Base-by-base conservation (phyloP, 23 tunicate genomes). In the Styela clava region DNA sequence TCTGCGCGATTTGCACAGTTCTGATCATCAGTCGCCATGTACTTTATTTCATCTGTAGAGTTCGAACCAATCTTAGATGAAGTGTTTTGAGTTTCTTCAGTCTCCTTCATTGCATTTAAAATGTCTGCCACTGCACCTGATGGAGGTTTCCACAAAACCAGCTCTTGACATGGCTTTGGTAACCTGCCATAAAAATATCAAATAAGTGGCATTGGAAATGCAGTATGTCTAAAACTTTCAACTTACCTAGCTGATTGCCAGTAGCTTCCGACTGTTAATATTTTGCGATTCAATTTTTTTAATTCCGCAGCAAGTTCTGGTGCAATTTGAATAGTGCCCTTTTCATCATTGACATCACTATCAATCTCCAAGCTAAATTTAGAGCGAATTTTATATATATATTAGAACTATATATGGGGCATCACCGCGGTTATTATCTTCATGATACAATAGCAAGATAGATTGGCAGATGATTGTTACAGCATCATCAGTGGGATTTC, bases 91-190 rank as follows among this genome's bases (percentile, higher is more conserved):
- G 77, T 19, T 32, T 34, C 77, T 5, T 27, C 37, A 31, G 34
- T 28, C 5, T 26, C 77, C 34, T 32, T 71, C 7, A 71, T 30
- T 3, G 35, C 35, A 16, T 31, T 32, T 3, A 71, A 26, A 24
- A 76, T 76, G 21, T 22, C 23, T 23, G 33, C 81, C n/a, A 52
- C 32, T 0, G 65, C 35, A 5, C 81, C 81, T 16, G 65, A 51
- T 3, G 81, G 81, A 24, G 81, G 81, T 44, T 76, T 52, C 81
- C 81, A 76, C 21, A 76, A 24, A 52, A 76, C 81, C 18, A 76
- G 65, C 2, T 36, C 81, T 76, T 52, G 64, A 0, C 81, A 52
- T 20, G 69, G 64, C n/a, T 21, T 44, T 7, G 24, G 78, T 12
- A 21, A 34, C 52, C 52, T 73, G 56, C n/a, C n/a, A n/a, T n/a